Percentiles rank a stretch among this genome's conserved stretches.
Conservation (phyloP, 2,113 vertebrate species). For the Ochotona curzoniae region DNA sequence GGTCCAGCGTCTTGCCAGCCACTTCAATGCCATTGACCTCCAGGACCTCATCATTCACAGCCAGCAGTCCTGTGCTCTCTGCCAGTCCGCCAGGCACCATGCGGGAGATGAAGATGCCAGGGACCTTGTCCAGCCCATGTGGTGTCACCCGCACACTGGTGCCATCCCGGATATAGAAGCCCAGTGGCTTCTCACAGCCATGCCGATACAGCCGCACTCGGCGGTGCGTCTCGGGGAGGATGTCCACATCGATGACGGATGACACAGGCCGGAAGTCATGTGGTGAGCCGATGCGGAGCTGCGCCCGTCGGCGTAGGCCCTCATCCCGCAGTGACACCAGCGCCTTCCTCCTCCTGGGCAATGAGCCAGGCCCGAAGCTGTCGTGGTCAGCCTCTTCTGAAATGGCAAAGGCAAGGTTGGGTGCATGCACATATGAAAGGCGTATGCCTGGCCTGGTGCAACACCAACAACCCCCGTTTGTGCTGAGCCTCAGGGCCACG, state of each 20-base stretch:
- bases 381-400: conserved; percentile 97
- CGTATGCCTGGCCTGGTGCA: no score
- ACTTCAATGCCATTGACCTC: conserved; percentile 99
- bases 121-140: conserved; percentile 97
- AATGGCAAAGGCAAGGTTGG: conserved; percentile 60
- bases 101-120: conserved; percentile 98
- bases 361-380: conserved; percentile 92
- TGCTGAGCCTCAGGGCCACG: no score
- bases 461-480: no score
- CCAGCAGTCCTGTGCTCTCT: conserved; percentile 96
- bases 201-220: conserved; percentile 96
- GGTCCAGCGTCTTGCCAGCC: conserved; percentile 96
- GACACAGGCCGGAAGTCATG: conserved; percentile 98
- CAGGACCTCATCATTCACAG: conserved; percentile 98
- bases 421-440: no score
- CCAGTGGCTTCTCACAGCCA: conserved; percentile 96
- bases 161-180: conserved; percentile 98
- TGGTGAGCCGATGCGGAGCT: conserved; percentile 96
- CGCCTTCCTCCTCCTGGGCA: conserved; percentile 93
- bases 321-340: conserved; percentile 94
- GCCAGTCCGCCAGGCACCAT: conserved; percentile 97
- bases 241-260: conserved; percentile 99
- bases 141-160: conserved; percentile 96
- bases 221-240: conserved; percentile 96
- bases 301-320: conserved; percentile 92